Conservation (phyloP, 1,140 invertebrate genomes). For the Alviniconcha marisindica region DNA sequence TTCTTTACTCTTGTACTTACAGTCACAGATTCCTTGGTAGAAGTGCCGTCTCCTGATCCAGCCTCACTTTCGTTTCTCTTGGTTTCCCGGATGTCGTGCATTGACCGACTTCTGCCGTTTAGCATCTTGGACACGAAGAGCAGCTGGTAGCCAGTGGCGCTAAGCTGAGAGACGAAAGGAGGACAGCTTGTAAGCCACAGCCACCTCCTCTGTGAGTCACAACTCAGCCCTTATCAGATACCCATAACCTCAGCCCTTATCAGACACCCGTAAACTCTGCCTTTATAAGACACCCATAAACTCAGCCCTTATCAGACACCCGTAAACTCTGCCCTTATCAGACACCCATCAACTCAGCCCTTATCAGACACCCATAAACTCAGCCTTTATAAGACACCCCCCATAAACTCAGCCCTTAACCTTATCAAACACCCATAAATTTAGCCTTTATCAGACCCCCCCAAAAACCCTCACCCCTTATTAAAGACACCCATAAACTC, state of each 20-base stretch:
- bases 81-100: conserved; percentile 20
- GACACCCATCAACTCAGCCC: not conserved
- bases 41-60: not conserved
- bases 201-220: not conserved
- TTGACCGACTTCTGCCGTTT: conserved; percentile 1
- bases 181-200: not conserved
- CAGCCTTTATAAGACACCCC: not conserved
- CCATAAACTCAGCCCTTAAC: not conserved
- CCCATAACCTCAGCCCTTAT: not conserved
- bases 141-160: conserved; percentile 16
- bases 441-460: not conserved
- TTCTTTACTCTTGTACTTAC: too few species aligned
- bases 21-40: too few species aligned
- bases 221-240: not conserved
- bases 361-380: not conserved
- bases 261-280: not conserved
- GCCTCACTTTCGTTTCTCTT: not conserved
- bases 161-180: not conserved
- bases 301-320: not conserved
- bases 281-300: not conserved
- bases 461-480: not conserved
- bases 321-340: not conserved
- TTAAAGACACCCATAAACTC: not conserved
- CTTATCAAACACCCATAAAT: not conserved
- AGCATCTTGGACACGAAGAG: conserved; percentile 26